phyloP scores from a whole-genome alignment of 2,797 vertebrate genomes.

The Uromys caudimaculatus region DNA sequence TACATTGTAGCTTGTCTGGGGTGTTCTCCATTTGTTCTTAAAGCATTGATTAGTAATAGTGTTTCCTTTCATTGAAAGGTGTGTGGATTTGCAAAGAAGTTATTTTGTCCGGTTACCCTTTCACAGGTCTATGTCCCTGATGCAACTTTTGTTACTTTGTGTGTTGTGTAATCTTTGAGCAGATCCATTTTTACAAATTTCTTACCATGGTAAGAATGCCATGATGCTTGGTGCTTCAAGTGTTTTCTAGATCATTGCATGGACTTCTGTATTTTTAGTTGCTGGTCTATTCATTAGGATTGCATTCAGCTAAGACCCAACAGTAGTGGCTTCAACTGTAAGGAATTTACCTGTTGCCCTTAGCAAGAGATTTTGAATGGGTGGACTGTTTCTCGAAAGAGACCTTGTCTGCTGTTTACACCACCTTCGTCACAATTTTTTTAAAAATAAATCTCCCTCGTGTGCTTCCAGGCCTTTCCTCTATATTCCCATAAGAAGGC shows the following conservation, averaged over 20 bases:
- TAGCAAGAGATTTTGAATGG: background rate
- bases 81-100: constrained; percentile 22
- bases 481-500: background rate
- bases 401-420: accelerated
- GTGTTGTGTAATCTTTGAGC: background rate
- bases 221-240: background rate
- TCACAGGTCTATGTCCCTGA: background rate
- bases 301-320: constrained; percentile 7
- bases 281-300: background rate
- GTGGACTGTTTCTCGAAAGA: background rate
- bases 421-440: background rate
- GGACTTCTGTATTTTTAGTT: background rate
- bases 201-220: background rate
- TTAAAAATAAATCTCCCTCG: background rate
- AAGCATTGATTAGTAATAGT: background rate
- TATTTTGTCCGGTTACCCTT: background rate
- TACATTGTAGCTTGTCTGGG: background rate
- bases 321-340: background rate
- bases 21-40: background rate
- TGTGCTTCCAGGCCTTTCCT: background rate
- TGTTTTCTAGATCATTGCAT: background rate
- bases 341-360: constrained; percentile 13
- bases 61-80: background rate
- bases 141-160: background rate
- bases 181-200: background rate